Base-by-base conservation (phyloP, 2,797 vertebrate genomes). In the Eutrigla gurnardus region DNA sequence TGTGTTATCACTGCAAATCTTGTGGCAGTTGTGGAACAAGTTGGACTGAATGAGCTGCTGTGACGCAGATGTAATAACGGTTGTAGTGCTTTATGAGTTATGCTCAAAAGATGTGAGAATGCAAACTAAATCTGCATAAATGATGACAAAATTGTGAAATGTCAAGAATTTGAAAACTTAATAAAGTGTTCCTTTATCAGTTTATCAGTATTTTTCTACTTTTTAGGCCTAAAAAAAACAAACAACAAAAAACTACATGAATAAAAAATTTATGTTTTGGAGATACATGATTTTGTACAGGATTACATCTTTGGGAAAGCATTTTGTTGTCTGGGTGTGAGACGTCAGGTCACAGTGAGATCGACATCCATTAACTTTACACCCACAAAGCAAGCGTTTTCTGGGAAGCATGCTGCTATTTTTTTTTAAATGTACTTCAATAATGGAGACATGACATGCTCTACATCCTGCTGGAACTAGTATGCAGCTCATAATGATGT, bases 401-500 rank as follows among this genome's bases (percentile, higher is more conserved):
- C 4, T 18, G 25, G 4, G 3, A n/a, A 55, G 57, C 57, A 4
- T 13, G 57, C 53, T 17, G 52, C 25, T 25, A 54, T 13, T 54
- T 15, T 15, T 15, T 46, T 6, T 33, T 39, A 5, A 3, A 5
- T 40, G 1, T 32, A n/a, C 7, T 35, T 18, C 3, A 43, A 18
- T 8, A 4, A 15, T 7, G 15, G 8, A 7, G 0, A 7, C 11
- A 46, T 3, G 7, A 7, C 9, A 3, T 18, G 35, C 55, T 70
- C 4, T 55, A 42, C 36, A 62, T 49, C 10, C 60, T 70, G 49
- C 15, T 17, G 8, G 39, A 36, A 0, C 7, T 3, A 55, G 43
- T 57, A 0, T 6, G 32, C 3, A 25, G 40, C 45, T 67, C 72
- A 40, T 18, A 8, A 39, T 54, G 36, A 65, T 70, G 75, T 70